Evolutionary conservation across 2,888 invertebrate genomes (phyloP), one percentile per base, ranked within the genome.

Genomic region (Lacanobia oleracea): DNA sequence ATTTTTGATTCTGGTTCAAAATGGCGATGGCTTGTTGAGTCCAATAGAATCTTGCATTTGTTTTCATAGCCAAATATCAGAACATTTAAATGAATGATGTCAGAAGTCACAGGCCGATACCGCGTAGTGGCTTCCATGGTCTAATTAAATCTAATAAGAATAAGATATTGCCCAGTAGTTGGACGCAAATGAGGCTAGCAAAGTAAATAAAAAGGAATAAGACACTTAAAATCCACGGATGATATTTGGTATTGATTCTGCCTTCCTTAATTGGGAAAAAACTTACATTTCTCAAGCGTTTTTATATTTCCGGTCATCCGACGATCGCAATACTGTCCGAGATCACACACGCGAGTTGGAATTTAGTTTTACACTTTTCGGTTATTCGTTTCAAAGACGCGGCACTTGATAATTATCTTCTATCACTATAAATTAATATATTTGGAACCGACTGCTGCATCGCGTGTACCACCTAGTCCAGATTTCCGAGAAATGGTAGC

Each of bases 401-500:
- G 51, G 37, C 45, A 45, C 16, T 62, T 33, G 8, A n/a, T 67
- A 48, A 40, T n/a, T 63, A 4, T 50, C 16, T 43, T 12, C 2
- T 3, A 12, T 12, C 43, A 43, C 43, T 43, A 12, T 10, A 10
- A 40, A 40, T 65, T 16, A 71, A 45, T n/a, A 2, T 14, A 7
- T 51, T 23, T 10, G 40, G 23, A 50, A 14, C 43, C 14, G n/a
- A 10, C 9, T 7, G 0, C 9, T 53, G 16, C 53, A 23, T 50
- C 59, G 23, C 62, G 53, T 33, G 62, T 59, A 53, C n/a, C 37
- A 21, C 40, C 40, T 12, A 14, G 43, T 7, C 40, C 23, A 63
- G 57, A 67, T 59, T 81, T 76, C 68, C 50, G 27, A 77, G 63
- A 76, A 81, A 81, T 63, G 43, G 75, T 75, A 45, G 53, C 62